Percentiles rank a stretch among this genome's conserved stretches.
These are phyloP conservation scores for Colletes gigas DNA, from an alignment of 1,140 invertebrate genomes.

Conservation along the genomic window DNA sequence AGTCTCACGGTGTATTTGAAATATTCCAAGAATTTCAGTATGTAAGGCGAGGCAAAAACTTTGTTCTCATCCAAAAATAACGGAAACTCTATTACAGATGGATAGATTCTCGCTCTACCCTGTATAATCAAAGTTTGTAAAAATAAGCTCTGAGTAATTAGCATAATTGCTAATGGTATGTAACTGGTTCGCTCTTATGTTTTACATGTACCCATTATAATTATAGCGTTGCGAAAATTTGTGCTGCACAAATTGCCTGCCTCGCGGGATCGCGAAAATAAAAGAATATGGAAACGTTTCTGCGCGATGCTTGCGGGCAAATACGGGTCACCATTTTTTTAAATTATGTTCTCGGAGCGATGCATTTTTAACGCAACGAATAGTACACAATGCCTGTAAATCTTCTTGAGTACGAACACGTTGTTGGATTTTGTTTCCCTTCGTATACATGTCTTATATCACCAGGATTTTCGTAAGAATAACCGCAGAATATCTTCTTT, in stretches of 20 bases:
- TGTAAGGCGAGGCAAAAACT: not conserved
- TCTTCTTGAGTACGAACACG: not conserved
- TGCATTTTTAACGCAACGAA: not conserved
- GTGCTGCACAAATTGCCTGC: not conserved
- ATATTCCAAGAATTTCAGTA: not conserved
- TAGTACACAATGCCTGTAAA: not conserved
- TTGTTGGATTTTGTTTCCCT: not conserved
- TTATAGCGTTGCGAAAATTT: constrained; percentile 7
- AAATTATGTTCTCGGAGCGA: constrained; percentile 9
- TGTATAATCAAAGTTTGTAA: too few relatives aligned
- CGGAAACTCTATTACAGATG: too few relatives aligned
- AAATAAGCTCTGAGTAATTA: not conserved
- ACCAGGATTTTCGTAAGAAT: not conserved
- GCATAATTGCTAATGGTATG: not conserved
- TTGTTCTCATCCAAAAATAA: too few relatives aligned
- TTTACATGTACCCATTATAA: constrained; percentile 2
- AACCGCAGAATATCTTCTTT: not conserved
- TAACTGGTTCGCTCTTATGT: not conserved
- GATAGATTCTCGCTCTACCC: too few relatives aligned
- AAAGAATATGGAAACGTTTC: not conserved
- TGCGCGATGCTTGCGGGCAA: not conserved
- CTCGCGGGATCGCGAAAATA: not conserved
- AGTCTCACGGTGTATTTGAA: too few relatives aligned
- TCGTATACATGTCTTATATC: not conserved
- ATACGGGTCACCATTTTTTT: constrained; percentile 8